Evolutionary conservation across 2,113 vertebrate species (phyloP).

Genomic region (Tachysurus fulvidraco): DNA sequence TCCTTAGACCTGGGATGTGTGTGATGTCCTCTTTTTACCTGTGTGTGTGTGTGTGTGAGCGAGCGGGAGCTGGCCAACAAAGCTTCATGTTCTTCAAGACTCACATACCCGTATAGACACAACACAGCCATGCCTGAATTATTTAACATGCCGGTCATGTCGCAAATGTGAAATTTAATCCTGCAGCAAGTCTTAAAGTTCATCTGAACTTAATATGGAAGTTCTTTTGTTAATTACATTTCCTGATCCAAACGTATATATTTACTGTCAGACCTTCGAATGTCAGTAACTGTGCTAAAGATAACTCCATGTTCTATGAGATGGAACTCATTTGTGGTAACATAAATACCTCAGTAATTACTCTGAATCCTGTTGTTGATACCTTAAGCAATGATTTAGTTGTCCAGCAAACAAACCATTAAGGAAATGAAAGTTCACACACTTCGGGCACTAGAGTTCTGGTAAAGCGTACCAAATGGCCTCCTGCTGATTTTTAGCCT

Average conservation of each 20-base stretch:
- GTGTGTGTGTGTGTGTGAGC: conserved; percentile 1
- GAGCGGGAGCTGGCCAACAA: not conserved
- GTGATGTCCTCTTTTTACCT: not conserved
- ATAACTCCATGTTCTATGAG: no score
- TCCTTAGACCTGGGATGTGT: not conserved
- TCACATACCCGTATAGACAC: conserved; percentile 13
- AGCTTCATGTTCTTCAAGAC: conserved; percentile 39
- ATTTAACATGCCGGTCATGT: conserved; percentile 36
- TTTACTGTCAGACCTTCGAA: not conserved
- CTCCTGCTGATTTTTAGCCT: conserved; percentile 22
- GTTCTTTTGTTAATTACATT: not conserved
- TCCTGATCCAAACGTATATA: not conserved
- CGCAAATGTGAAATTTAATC: conserved; percentile 15
- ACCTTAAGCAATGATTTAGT: not conserved
- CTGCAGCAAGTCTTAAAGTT: conserved; percentile 8
- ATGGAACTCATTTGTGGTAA: not conserved
- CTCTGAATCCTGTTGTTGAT: not conserved
- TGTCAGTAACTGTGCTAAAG: not conserved
- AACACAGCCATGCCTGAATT: conserved; percentile 36
- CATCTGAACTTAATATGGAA: not conserved
- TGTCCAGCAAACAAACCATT: conserved; percentile 25
- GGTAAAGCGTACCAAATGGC: not conserved
- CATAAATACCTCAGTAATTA: not conserved
- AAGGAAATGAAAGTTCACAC: conserved; percentile 30
- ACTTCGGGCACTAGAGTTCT: not conserved